phyloP scores from a whole-genome alignment of 1,140 invertebrate species.

The Campoletis sonorensis region DNA sequence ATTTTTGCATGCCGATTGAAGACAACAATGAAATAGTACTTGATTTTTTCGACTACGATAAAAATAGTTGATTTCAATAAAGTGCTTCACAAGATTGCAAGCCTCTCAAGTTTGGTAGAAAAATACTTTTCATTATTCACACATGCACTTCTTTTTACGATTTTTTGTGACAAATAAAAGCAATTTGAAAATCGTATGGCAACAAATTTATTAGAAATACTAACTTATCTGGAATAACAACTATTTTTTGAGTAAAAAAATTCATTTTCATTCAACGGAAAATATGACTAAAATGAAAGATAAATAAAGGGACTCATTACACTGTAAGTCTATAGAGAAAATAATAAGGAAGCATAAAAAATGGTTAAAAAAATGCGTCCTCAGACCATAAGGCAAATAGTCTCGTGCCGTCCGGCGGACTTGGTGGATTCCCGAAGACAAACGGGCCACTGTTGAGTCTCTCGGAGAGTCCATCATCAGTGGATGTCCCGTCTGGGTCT shows the following conservation, averaged over 20 bases:
- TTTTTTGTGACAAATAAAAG: no score
- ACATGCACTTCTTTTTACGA: no score
- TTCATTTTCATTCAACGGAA: not conserved
- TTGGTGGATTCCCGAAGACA: constrained; percentile 49
- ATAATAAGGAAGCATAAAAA: constrained; percentile 24
- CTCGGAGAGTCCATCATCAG: constrained; percentile 34
- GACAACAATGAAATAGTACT: no score
- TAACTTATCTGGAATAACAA: no score
- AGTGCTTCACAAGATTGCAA: no score
- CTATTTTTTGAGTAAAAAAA: no score
- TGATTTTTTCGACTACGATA: no score
- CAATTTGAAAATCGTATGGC: not conserved
- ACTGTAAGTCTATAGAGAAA: not conserved
- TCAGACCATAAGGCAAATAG: constrained; percentile 8
- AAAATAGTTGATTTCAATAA: no score
- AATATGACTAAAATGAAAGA: not conserved
- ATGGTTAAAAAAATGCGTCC: constrained; percentile 30
- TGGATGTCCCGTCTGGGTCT: constrained; percentile 28
- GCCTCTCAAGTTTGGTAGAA: no score
- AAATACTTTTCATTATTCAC: no score
- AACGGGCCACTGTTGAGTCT: constrained; percentile 48
- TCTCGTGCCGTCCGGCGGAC: constrained; percentile 45
- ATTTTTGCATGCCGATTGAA: no score
- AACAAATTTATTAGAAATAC: no score
- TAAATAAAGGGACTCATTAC: not conserved